Base-by-base conservation (phyloP, 2,113 vertebrate genomes). In the Halcyon malimbica region DNA sequence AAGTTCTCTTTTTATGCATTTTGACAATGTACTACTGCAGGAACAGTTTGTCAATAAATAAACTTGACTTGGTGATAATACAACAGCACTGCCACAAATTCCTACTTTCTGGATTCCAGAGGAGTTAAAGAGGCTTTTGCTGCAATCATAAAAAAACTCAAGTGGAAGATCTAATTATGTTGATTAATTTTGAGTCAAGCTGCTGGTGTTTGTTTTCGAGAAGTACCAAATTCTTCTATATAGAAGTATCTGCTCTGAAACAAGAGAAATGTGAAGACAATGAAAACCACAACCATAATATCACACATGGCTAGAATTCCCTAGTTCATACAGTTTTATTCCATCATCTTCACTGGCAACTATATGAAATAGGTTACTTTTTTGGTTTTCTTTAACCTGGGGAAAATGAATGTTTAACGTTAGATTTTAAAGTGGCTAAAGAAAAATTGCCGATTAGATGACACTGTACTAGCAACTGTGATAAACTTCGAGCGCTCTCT, bases 21-120 rank as follows among this genome's bases (percentile, higher is more conserved):
- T 93, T 97, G 94, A 96, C 95, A 96, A 57, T 87, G 87, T 91
- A 64, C 35, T 87, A 87, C 65, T 91, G 74, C 77, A 93, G 77
- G 44, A 95, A 39, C 59, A 87, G 48, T 94, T 64, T 95, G 84
- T 95, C 24, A 78, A 80, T 87, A 96, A 96, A 89, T 82, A 79
- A 96, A 93, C 57, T 75, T 94, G 93, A 95, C 89, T 95, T 94
- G 56, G 79, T 88, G 56, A 39, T 96, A 84, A 78, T 96, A 44
- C 50, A 87, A 39, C 56, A 59, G 16, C 75, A 28, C 64, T 82
- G 65, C 69, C 91, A 42, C 44, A 82, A 48, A 84, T 68, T 81
- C 73, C 29, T 75, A 21, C 35, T 93, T 93, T 91, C 74, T 87
- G 74, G 6, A 64, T 87, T 94, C 62, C 65, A 89, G 68, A 94